Base-by-base conservation (phyloP, 2,797 vertebrate genomes). In the Melanotaenia maccullochi region DNA sequence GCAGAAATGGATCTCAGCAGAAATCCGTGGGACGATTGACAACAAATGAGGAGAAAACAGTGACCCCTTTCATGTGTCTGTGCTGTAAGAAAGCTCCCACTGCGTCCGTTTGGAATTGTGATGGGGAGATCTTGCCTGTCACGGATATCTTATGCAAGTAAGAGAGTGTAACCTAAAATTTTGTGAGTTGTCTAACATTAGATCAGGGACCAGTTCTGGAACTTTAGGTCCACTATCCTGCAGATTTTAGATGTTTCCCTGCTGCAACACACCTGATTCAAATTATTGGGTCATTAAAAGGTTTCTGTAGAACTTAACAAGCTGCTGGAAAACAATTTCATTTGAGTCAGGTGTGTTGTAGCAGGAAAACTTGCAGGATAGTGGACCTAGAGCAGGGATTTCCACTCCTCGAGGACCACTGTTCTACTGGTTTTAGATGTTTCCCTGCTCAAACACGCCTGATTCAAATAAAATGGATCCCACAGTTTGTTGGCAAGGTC, bases 61-160 rank as follows among this genome's bases (percentile, higher is more conserved):
- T 38, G 0, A 54, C 8, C 18, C 60, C 87, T 24, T 71, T 93
- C 33, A 65, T 94, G 33, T 93, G 92, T 1, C 52, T 89, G 20
- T 94, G 92, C 82, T 94, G 94, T 79, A 86, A 75, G 8, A 91
- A 92, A 76, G 52, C 79, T 56, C 92, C 93, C 0, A 40, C 89
- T 3, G 89, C 75, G 30, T 95, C 94, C 0, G 93, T 95, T 84
- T 96, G 96, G 96, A 96, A 95, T 90, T 96, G 95, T 13, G 96
- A 96, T 13, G 96, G 96, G 59, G 96, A 96, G 86, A 89, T 95
- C 49, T 86, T 96, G 61, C 82, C 93, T 3, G 85, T 88, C 56
- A 87, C 92, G 0, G 81, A 95, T 35, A 92, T 96, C 70, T 82
- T 83, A 52, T 92, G 93, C 93, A 94, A 90, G 95, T 94, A 72